Evolutionary conservation across 1,140 invertebrate genomes (phyloP).

Genomic region (Cepaea nemoralis): DNA sequence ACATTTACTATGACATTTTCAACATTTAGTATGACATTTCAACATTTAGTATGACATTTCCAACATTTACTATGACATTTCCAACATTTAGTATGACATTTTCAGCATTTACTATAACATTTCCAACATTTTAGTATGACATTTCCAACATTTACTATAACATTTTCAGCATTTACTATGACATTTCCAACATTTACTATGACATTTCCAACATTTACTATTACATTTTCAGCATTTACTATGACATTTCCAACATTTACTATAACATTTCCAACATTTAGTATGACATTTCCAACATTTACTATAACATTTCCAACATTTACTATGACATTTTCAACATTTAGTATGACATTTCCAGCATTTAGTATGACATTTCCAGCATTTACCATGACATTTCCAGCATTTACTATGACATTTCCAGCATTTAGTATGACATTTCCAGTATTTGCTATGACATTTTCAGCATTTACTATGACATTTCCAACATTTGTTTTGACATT

Average conservation of each 20-base stretch:
- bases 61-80: not conserved
- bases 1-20: not conserved
- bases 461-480: not conserved
- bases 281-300: not conserved
- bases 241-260: not conserved
- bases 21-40: not conserved
- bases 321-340: too few species aligned
- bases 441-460: not conserved
- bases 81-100: not conserved
- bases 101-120: not conserved
- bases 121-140: not conserved
- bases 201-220: too few species aligned
- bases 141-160: not conserved
- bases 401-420: not conserved
- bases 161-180: too few species aligned
- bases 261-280: not conserved
- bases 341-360: too few species aligned
- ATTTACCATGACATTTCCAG: too few species aligned
- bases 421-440: not conserved
- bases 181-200: not conserved
- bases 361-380: too few species aligned
- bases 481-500: too few species aligned
- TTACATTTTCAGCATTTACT: too few species aligned
- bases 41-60: not conserved
- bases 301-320: not conserved